Conservation (phyloP, 2,888 invertebrate species). For the Panopea generosa region DNA sequence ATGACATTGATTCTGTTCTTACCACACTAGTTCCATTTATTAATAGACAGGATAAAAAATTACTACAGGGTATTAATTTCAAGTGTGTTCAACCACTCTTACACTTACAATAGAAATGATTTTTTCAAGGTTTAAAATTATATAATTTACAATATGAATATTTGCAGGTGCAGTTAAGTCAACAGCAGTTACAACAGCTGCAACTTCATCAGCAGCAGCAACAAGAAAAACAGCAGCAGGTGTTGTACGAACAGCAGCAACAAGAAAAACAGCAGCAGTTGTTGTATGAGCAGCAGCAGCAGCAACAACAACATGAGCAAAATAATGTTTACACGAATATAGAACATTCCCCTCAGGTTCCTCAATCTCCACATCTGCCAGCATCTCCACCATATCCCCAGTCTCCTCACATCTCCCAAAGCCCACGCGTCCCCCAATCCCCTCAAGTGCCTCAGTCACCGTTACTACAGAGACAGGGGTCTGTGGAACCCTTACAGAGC, state of each 20-base stretch:
- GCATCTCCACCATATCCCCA: slow-evolving; percentile 49
- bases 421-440: slow-evolving; percentile 47
- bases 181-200: no score
- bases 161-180: slow-evolving; percentile 56
- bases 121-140: background rate
- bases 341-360: slow-evolving; percentile 51
- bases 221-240: slow-evolving; percentile 56
- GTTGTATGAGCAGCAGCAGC: slow-evolving; percentile 50
- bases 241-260: slow-evolving; percentile 62
- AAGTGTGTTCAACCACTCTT: no score
- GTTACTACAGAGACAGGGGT: slow-evolving; percentile 59
- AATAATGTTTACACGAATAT: background rate
- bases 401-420: slow-evolving; percentile 40
- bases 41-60: no score
- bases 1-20: no score
- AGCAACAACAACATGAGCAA: slow-evolving; percentile 42
- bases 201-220: no score
- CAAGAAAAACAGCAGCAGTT: slow-evolving; percentile 60
- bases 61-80: no score
- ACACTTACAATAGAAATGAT: slow-evolving; percentile 1
- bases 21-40: no score
- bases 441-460: slow-evolving; percentile 57
- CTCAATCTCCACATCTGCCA: slow-evolving; percentile 57
- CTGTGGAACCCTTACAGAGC: slow-evolving; percentile 60
- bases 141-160: background rate